Conservation (phyloP, 2,888 invertebrate genomes). For the Amphiduros pacificus region DNA sequence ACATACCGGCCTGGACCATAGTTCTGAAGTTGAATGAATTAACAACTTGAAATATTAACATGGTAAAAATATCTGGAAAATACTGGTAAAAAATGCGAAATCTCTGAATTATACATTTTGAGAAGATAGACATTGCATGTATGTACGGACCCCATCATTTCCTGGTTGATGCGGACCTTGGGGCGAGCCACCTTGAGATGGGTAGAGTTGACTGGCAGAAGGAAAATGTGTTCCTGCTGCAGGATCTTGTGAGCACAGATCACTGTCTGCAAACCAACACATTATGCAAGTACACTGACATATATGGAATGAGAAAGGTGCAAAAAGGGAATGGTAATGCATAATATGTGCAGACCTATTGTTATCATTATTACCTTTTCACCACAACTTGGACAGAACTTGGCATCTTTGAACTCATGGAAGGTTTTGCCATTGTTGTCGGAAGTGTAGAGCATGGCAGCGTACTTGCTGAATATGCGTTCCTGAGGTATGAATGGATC, state of each 20-base stretch:
- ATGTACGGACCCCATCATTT: conserved; percentile 45
- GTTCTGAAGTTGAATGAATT: too few relatives aligned
- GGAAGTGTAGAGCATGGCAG: conserved; percentile 56
- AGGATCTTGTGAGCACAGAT: conserved; percentile 56
- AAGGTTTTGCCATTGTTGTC: conserved; percentile 51
- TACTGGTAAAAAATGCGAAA: too few relatives aligned
- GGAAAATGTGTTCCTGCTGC: conserved; percentile 48
- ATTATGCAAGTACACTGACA: too few relatives aligned
- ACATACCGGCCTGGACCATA: conserved; percentile 1
- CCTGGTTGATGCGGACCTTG: conserved; percentile 51
- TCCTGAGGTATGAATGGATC: conserved; percentile 48
- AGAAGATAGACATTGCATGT: background rate
- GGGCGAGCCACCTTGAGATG: conserved; percentile 53
- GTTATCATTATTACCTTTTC: conserved; percentile 45
- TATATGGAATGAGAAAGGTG: too few relatives aligned
- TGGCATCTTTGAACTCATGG: conserved; percentile 54
- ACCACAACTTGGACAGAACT: conserved; percentile 54
- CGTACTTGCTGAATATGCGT: conserved; percentile 40
- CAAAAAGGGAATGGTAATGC: too few relatives aligned
- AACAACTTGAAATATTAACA: too few relatives aligned
- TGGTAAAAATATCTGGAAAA: too few relatives aligned
- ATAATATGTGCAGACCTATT: too few relatives aligned
- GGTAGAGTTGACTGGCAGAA: conserved; percentile 47
- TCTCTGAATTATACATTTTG: too few relatives aligned
- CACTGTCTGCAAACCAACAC: conserved; percentile 48